These are phyloP conservation scores for Percopsis omiscomaycus DNA, from an alignment of 2,797 vertebrate genomes.

Conservation along the genomic window DNA sequence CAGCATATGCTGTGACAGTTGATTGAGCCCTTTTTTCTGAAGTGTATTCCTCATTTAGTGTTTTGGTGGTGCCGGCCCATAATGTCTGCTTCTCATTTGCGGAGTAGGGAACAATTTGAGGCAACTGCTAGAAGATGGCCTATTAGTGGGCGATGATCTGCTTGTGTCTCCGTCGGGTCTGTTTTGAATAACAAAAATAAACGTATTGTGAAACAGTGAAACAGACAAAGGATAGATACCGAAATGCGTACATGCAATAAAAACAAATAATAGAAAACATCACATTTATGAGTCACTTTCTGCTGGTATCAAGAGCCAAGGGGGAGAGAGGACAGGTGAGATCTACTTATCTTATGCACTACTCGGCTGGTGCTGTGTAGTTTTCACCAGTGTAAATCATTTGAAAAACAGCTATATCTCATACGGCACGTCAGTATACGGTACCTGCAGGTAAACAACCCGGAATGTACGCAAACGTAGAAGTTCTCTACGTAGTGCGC, in stretches of 20 bases:
- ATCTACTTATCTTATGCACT: too few relatives aligned
- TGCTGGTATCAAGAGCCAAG: background rate
- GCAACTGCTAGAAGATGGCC: background rate
- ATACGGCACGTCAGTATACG: too few relatives aligned
- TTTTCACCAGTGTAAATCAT: too few relatives aligned
- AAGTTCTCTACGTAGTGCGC: too few relatives aligned
- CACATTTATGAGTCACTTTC: background rate
- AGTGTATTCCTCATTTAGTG: slow-evolving; percentile 7
- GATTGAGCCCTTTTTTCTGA: slow-evolving; percentile 19
- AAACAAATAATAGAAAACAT: background rate
- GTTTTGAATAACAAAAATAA: background rate
- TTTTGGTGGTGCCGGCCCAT: slow-evolving; percentile 2
- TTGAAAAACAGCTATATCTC: too few relatives aligned
- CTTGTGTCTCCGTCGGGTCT: background rate
- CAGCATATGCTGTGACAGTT: slow-evolving; percentile 4
- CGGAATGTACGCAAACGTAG: too few relatives aligned
- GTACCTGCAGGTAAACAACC: too few relatives aligned
- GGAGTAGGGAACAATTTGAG: background rate
- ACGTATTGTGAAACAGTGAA: too few relatives aligned
- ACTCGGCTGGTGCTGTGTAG: too few relatives aligned
- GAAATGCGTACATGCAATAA: background rate
- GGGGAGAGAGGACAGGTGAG: too few relatives aligned
- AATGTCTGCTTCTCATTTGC: slow-evolving; percentile 18
- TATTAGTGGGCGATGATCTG: background rate
- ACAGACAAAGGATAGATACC: background rate